Conservation (phyloP, 1,140 invertebrate genomes). For the Brachionus koreanus region DNA sequence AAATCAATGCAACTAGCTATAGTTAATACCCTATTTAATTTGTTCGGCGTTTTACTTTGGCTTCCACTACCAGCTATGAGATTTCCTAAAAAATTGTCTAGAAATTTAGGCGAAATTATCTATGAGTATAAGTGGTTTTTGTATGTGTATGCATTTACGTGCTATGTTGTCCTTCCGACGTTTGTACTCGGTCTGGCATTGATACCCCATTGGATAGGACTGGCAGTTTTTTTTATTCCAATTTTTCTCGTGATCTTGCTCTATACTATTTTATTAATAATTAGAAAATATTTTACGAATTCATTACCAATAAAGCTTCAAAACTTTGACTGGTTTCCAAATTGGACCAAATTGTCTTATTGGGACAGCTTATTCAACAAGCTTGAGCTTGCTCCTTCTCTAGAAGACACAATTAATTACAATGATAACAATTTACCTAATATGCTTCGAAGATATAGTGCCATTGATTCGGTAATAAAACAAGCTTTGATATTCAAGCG, state of each 20-base stretch:
- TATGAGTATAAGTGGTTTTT: constrained; percentile 64
- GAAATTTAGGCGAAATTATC: constrained; percentile 61
- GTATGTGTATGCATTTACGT: constrained; percentile 61
- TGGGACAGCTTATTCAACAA: background rate
- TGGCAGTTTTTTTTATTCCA: constrained; percentile 17
- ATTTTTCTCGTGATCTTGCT: background rate
- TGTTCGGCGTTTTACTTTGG: constrained; percentile 64
- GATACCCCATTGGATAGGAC: constrained; percentile 21
- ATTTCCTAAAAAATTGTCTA: constrained; percentile 62
- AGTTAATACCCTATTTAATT: constrained; percentile 66
- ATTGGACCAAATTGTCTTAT: background rate
- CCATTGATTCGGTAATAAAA: background rate
- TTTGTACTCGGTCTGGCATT: constrained; percentile 59
- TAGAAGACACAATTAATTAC: background rate
- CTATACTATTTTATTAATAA: background rate
- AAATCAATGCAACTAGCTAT: constrained; percentile 64
- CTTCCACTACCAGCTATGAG: constrained; percentile 64
- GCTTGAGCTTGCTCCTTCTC: background rate
- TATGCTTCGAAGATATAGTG: background rate
- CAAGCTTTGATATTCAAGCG: background rate
- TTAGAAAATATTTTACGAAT: background rate
- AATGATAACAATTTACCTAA: background rate
- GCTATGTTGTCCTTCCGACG: constrained; percentile 62
- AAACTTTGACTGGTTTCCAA: background rate
- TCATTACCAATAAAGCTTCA: background rate